These are phyloP conservation scores for Brachypodius melanocephalos DNA, from an alignment of 2,113 vertebrate species.

Conservation along the genomic window DNA sequence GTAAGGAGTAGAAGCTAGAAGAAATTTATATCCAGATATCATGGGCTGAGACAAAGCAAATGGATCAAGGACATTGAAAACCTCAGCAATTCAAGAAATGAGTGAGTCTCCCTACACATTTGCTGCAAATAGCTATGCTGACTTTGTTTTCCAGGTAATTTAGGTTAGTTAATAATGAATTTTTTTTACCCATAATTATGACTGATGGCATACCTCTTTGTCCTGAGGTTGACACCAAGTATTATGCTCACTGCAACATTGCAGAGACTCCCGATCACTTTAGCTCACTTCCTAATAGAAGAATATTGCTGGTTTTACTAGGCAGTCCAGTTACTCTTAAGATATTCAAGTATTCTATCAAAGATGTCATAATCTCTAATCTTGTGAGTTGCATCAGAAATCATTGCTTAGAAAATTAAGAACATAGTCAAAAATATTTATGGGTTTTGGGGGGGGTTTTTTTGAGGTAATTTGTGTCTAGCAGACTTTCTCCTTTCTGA, in stretches of 20 bases:
- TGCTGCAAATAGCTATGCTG: not conserved
- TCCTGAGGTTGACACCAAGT: not conserved
- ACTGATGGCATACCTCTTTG: not conserved
- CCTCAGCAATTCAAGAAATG: not conserved
- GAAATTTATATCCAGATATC: not conserved
- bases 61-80: not conserved
- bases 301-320: not conserved
- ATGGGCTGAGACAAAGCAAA: not conserved
- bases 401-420: not conserved
- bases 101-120: not conserved
- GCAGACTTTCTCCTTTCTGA: not conserved
- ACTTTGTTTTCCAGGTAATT: conserved; percentile 22
- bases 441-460: rapidly evolving
- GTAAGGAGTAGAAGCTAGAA: not conserved
- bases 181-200: conserved; percentile 14
- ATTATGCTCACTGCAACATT: not conserved
- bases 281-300: not conserved
- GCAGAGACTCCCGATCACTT: not conserved
- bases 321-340: not conserved
- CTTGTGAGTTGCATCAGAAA: not conserved
- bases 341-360: not conserved
- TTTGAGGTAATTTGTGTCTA: not conserved
- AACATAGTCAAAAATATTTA: not conserved
- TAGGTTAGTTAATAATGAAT: not conserved
- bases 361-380: not conserved